Evolutionary conservation across 2,113 vertebrate genomes (phyloP).

Genomic region (Daphoenositta chrysoptera): DNA sequence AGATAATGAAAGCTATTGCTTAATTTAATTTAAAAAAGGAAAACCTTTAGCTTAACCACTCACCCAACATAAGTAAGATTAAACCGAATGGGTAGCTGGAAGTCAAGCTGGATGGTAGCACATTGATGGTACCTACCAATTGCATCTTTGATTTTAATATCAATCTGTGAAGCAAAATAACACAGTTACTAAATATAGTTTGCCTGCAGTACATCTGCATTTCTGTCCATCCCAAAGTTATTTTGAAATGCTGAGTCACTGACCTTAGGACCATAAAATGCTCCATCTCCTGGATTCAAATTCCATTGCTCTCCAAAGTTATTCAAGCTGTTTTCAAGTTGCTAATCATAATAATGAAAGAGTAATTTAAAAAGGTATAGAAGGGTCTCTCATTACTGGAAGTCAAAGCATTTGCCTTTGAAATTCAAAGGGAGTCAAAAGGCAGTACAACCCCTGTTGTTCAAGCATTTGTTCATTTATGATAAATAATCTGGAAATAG

Average conservation of each 20-base stretch:
- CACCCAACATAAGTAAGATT: constrained; percentile 91
- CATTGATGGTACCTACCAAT: constrained; percentile 94
- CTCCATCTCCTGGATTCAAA: constrained; percentile 89
- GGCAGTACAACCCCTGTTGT: neutral
- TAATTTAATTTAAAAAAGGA: neutral
- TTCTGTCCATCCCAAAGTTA: neutral
- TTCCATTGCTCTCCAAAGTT: constrained; percentile 90
- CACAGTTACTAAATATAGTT: neutral
- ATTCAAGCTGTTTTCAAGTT: constrained; percentile 89
- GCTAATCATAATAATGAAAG: constrained; percentile 68
- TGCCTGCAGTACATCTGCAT: neutral
- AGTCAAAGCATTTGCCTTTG: neutral
- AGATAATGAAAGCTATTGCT: neutral
- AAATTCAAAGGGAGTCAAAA: neutral
- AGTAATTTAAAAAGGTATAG: neutral
- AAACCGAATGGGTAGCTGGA: constrained; percentile 92
- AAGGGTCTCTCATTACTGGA: neutral
- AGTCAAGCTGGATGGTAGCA: constrained; percentile 95
- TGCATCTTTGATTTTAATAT: constrained; percentile 93
- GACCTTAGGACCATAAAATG: constrained; percentile 97
- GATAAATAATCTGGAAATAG: neutral
- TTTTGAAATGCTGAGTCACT: neutral
- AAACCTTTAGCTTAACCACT: constrained; percentile 51
- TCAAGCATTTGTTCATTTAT: neutral
- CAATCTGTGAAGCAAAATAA: constrained; percentile 80